These are phyloP conservation scores for Bombus difficillimus DNA, from an alignment of 1,140 invertebrate species.

Conservation along the genomic window DNA sequence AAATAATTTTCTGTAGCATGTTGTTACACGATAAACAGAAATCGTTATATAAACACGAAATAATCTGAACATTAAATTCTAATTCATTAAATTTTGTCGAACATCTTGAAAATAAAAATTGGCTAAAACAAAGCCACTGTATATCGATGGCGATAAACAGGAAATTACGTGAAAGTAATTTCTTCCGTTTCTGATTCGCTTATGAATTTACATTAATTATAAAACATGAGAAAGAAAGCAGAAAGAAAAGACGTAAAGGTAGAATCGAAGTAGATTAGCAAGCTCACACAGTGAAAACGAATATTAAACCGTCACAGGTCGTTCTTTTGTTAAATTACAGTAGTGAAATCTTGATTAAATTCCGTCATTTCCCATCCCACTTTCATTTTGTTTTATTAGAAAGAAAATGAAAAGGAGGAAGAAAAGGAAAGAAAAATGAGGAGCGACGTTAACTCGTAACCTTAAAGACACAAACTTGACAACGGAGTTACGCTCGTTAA, in stretches of 20 bases:
- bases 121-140: not conserved
- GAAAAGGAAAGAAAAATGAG: not conserved
- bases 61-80: too few relatives aligned
- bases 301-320: not conserved
- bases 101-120: not conserved
- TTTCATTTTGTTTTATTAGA: not conserved
- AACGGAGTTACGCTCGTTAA: not conserved
- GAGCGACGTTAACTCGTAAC: not conserved
- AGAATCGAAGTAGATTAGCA: not conserved
- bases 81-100: too few relatives aligned
- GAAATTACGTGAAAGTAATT: not conserved
- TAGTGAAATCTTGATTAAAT: slow-evolving; percentile 7
- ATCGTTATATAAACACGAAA: too few relatives aligned
- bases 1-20: too few relatives aligned
- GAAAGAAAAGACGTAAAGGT: not conserved
- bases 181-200: not conserved
- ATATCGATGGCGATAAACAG: too few relatives aligned
- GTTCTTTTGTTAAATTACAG: not conserved
- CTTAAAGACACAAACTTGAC: not conserved
- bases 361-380: not conserved
- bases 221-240: not conserved
- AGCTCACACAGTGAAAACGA: not conserved
- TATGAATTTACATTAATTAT: not conserved
- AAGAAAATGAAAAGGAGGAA: not conserved
- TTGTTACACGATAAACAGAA: too few relatives aligned